These are phyloP conservation scores for Notodonta dromedarius DNA, from an alignment of 2,888 invertebrate genomes.

Conservation along the genomic window DNA sequence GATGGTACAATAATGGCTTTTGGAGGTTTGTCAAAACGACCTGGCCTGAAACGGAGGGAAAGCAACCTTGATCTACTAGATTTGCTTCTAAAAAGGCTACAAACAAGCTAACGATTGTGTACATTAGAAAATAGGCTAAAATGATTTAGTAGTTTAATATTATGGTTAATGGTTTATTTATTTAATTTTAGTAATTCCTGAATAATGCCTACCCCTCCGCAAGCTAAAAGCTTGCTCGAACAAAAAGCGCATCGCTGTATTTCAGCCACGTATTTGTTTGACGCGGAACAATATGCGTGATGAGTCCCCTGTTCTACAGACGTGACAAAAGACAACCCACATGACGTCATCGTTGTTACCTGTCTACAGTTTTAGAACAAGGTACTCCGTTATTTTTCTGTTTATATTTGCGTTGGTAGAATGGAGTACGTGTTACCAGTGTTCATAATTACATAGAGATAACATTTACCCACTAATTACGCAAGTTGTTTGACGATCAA, in stretches of 20 bases:
- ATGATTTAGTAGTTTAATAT: too few relatives aligned
- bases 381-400: too few relatives aligned
- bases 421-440: too few relatives aligned
- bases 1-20: slow-evolving; percentile 40
- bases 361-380: not conserved
- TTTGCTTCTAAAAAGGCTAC: slow-evolving; percentile 6
- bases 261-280: slow-evolving; percentile 12
- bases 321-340: slow-evolving; percentile 29
- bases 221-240: slow-evolving; percentile 19
- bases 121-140: not conserved
- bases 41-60: slow-evolving; percentile 9
- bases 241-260: slow-evolving; percentile 26
- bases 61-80: slow-evolving; percentile 30
- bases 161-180: too few relatives aligned
- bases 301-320: slow-evolving; percentile 37
- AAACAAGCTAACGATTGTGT: not conserved
- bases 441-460: not conserved
- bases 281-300: slow-evolving; percentile 37
- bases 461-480: not conserved
- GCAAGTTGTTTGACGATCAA: not conserved
- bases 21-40: slow-evolving; percentile 35
- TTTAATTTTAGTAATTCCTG: too few relatives aligned
- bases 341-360: slow-evolving; percentile 14
- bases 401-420: too few relatives aligned
- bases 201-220: not conserved